Base-by-base conservation (phyloP, 2,888 invertebrate species). In the Lottia gigantea region DNA sequence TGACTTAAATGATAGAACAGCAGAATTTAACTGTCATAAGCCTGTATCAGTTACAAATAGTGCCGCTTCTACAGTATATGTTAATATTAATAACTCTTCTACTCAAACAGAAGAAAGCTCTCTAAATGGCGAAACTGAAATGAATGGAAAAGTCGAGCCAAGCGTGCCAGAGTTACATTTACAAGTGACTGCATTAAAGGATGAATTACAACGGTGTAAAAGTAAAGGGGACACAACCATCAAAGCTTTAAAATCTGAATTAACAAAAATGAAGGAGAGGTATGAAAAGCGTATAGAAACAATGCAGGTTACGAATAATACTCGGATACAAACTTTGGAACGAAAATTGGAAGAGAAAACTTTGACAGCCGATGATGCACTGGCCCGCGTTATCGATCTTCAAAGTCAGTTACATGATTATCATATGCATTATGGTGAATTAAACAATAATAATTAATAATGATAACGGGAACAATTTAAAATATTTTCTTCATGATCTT, bases 361-460 rank as follows among this genome's bases (percentile, higher is more conserved):
- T 46, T 62, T 67, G 6, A 77, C 81, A n/a, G 77, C 79, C 26
- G 79, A 78, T 23, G 80, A 83, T 25, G 85, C 86, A 46, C 80
- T 86, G 46, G 72, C 78, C 16, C 74, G 78, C 67, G 78, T 84
- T 8, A 75, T 85, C 11, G 71, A 72, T 6, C 71, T 87, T n/a
- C 83, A 85, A 71, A 69, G 77, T 23, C 76, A 83, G 64, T 67
- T 85, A 14, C 79, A 81, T 46, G 70, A 74, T 46, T 85, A 84
- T 74, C 79, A 83, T 46, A 74, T 83, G 73, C 76, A 76, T 67
- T 84, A 79, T 79, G 84, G 80, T 0, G 78, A 80, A 45, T 70
- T 79, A 19, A 55, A 64, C 25, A 40, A 40, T 16, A 63, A 40
- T 63, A 63, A 63, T 25, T 40, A 16, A 40, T 40, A 40, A 40